Conservation (phyloP, 2,888 invertebrate species). For the Sinelater perroti region DNA sequence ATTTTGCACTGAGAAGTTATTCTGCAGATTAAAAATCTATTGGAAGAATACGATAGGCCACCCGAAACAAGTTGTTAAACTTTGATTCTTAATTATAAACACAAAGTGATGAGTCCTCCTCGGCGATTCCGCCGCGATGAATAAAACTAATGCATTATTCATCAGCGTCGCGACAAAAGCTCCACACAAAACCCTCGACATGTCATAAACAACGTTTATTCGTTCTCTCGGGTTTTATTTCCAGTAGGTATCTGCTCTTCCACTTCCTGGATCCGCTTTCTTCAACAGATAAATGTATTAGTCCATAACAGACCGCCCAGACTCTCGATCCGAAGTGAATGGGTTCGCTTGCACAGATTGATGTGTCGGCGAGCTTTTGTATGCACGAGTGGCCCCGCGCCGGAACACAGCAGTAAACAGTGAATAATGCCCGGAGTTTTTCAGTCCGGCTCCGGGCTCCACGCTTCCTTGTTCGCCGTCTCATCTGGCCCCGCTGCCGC, state of each 20-base stretch:
- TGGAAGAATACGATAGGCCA: no score
- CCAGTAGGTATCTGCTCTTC: slow-evolving; percentile 6
- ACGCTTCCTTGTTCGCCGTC: slow-evolving; percentile 36
- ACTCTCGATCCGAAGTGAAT: slow-evolving; percentile 38
- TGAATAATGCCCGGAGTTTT: slow-evolving; percentile 50
- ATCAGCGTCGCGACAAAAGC: no score
- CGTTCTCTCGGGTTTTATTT: not conserved
- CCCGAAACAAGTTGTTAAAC: no score
- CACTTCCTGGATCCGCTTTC: slow-evolving; percentile 22
- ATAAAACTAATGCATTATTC: no score
- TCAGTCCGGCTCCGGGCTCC: slow-evolving; percentile 45
- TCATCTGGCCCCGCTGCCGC: no score
- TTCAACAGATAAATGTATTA: slow-evolving; percentile 19
- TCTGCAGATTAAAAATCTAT: no score
- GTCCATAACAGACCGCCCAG: slow-evolving; percentile 17
- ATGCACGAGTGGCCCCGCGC: slow-evolving; percentile 53
- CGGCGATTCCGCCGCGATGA: no score
- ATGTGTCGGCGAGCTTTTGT: slow-evolving; percentile 51
- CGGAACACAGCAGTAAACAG: slow-evolving; percentile 53
- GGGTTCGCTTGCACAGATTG: slow-evolving; percentile 41
- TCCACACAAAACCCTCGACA: no score
- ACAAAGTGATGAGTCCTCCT: no score
- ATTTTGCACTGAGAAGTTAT: no score
- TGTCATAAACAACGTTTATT: slow-evolving; percentile 1
- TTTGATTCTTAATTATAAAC: no score